Evolutionary conservation across 2,797 vertebrate genomes (phyloP).

Genomic region (Intellagama lesueurii): DNA sequence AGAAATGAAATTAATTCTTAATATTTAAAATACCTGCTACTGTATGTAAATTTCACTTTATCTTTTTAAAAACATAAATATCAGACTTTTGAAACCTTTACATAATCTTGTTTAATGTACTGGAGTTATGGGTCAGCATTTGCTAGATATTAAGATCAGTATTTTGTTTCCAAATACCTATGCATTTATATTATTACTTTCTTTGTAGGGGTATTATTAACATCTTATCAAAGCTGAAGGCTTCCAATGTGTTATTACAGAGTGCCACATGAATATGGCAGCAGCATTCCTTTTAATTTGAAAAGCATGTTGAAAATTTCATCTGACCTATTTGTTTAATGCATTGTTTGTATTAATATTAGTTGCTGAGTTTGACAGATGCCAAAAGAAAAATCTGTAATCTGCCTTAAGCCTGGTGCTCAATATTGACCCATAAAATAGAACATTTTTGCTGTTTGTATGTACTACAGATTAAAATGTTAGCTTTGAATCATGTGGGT

Average conservation of each 20-base stretch:
- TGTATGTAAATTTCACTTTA: not conserved
- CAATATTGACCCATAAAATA: constrained; percentile 12
- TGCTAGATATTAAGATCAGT: not conserved
- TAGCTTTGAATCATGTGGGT: not conserved
- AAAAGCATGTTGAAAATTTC: not conserved
- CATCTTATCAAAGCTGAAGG: not conserved
- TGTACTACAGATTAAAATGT: constrained; percentile 25
- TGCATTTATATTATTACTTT: not conserved
- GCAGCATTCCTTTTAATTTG: not conserved
- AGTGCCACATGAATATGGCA: not conserved
- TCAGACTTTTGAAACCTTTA: not conserved
- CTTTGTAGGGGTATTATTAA: not conserved
- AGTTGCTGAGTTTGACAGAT: constrained; percentile 68
- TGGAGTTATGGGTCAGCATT: not conserved
- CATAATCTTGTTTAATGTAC: not conserved
- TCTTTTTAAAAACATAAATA: not conserved
- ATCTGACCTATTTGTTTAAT: constrained; percentile 23
- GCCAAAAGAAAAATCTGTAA: constrained; percentile 67
- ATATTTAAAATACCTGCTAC: not conserved
- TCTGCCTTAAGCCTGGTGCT: constrained; percentile 58
- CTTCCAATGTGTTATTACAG: not conserved
- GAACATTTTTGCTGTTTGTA: constrained; percentile 3
- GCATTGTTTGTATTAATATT: constrained; percentile 19
- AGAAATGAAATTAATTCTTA: too few species aligned
- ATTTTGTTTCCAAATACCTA: not conserved